A percentile compares a stretch with the other conserved stretches of the same genome.
These are phyloP conservation scores for Parauchenoglanis ngamensis DNA, from an alignment of 2,797 vertebrate genomes.

Conservation along the genomic window DNA sequence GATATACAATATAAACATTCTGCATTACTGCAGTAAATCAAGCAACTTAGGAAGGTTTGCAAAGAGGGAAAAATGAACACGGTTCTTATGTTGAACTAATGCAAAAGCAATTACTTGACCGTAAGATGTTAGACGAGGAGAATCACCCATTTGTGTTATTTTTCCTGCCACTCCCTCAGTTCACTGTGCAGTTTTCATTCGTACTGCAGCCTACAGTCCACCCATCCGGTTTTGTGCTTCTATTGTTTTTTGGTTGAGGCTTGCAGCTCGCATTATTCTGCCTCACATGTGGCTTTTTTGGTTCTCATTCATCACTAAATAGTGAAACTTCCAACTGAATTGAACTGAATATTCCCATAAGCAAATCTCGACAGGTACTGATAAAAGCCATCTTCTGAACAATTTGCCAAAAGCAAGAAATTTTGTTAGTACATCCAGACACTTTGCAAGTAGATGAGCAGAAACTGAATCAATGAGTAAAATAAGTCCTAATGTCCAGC, in stretches of 20 bases:
- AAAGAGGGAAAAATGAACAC: not conserved
- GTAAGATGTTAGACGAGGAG: not conserved
- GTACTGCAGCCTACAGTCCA: not conserved
- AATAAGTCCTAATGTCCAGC: not conserved
- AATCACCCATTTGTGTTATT: not conserved
- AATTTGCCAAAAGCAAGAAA: not conserved
- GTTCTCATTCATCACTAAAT: not conserved
- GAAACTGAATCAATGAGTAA: not conserved
- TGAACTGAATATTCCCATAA: not conserved
- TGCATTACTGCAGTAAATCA: conserved; percentile 11
- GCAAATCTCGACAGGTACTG: not conserved
- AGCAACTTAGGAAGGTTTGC: not conserved
- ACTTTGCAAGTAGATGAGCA: not conserved
- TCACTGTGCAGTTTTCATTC: not conserved
- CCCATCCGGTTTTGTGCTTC: not conserved
- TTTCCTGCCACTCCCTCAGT: not conserved
- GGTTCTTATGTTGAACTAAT: not conserved
- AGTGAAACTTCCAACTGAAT: not conserved
- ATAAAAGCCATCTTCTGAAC: not conserved
- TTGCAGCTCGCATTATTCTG: not conserved
- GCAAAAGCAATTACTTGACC: not conserved
- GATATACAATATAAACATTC: conserved; percentile 14
- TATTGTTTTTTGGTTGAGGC: not conserved
- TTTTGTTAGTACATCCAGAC: not conserved
- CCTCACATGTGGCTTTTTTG: not conserved